A percentile compares a stretch with the other conserved stretches of the same genome.
Conservation (phyloP, 2,888 invertebrate species). For the Biston betularia region DNA sequence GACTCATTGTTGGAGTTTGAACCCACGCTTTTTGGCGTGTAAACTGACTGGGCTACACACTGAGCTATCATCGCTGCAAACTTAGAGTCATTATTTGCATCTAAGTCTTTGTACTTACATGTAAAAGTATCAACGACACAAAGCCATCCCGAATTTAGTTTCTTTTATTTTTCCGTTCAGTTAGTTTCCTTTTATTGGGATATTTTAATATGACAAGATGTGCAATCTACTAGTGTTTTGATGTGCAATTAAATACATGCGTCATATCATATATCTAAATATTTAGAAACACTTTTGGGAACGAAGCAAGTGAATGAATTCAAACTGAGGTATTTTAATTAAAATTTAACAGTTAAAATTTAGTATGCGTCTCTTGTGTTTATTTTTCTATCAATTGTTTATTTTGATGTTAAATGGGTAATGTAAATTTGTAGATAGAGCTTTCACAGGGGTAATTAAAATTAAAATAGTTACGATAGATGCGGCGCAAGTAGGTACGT, state of each 20-base stretch:
- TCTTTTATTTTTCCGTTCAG: too few species aligned
- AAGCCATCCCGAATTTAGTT: too few species aligned
- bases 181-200: too few species aligned
- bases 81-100: too few species aligned
- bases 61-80: too few species aligned
- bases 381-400: constrained; percentile 19
- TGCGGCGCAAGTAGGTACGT: too few species aligned
- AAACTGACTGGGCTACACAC: too few species aligned
- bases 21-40: too few species aligned
- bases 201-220: background rate
- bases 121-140: too few species aligned
- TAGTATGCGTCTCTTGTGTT: constrained; percentile 4
- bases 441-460: background rate
- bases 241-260: background rate
- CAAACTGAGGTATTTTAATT: constrained; percentile 5
- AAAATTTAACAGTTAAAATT: constrained; percentile 20
- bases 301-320: constrained; percentile 9
- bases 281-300: constrained; percentile 5
- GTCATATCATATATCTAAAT: background rate
- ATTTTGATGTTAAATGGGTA: constrained; percentile 8
- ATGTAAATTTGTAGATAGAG: background rate
- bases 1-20: too few species aligned
- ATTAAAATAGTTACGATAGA: background rate
- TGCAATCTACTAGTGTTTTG: background rate
- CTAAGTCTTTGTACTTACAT: too few species aligned